Conservation (phyloP, 1,140 invertebrate species). For the Conus betulinus region DNA sequence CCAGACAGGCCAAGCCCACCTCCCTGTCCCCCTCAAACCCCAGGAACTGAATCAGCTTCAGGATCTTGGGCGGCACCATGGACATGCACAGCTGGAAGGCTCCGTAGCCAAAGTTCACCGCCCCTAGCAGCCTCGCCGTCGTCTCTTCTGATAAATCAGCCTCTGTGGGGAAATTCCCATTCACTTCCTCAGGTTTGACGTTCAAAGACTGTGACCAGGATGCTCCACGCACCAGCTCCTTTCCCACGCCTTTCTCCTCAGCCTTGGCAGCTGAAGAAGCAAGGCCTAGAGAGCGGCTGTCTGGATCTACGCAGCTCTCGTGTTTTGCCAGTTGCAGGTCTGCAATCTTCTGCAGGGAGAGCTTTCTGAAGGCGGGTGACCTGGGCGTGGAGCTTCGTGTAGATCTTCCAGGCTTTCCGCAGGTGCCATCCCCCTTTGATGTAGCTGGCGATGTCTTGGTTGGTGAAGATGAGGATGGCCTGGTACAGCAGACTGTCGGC, state of each 20-base stretch:
- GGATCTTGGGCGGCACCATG: constrained; percentile 82
- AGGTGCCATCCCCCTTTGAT: constrained; percentile 85
- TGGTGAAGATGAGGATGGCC: constrained; percentile 81
- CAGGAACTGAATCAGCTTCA: constrained; percentile 83
- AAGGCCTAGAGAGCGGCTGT: too few species aligned
- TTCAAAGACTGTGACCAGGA: too few species aligned
- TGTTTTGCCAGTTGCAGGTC: background rate
- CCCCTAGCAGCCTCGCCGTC: constrained; percentile 81
- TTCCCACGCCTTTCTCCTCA: too few species aligned
- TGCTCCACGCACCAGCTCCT: too few species aligned
- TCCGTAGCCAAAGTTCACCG: constrained; percentile 85
- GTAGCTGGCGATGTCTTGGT: constrained; percentile 83
- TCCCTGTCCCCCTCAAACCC: constrained; percentile 84
- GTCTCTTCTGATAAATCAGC: constrained; percentile 61
- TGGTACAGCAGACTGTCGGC: constrained; percentile 83
- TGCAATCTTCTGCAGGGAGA: constrained; percentile 44
- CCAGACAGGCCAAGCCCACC: constrained; percentile 81
- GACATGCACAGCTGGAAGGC: constrained; percentile 85
- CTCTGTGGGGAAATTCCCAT: constrained; percentile 22
- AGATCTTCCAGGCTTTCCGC: constrained; percentile 85
- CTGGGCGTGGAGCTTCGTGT: constrained; percentile 82
- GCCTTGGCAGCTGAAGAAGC: too few species aligned
- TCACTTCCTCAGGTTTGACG: background rate
- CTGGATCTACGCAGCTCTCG: too few species aligned
- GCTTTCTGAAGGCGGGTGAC: constrained; percentile 56